Base-by-base conservation (phyloP, 2,113 vertebrate genomes). In the Pagrus major region DNA sequence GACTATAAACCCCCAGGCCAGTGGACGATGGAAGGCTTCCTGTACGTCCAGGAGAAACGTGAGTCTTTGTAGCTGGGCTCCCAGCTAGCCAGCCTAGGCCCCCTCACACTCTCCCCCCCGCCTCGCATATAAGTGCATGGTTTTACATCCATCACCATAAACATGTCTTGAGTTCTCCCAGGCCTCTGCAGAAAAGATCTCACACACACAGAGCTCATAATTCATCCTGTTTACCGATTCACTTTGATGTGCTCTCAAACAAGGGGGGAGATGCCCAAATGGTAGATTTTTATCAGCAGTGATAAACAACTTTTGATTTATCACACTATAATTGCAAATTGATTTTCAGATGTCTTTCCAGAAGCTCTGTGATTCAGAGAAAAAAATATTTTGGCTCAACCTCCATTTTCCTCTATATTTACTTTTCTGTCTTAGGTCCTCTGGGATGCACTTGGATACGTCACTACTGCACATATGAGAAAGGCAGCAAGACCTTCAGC, bases 11-110 rank as follows among this genome's bases (percentile, higher is more conserved):
- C 97, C 0, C 97, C 97, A 0, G 98, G 97, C 88, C 97, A 96
- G 29, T 98, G 97, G 97, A 97, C 97, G 9, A 98, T 99, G 98
- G 98, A 99, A 85, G 98, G 98, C 67, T 99, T 99, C 86, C 96
- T 99, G 37, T 99, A 98, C 0, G 94, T 97, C 60, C 98, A 99
- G 88, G 98, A 99, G 91, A 99, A 99, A 94, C 94, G 98, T 99
- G 92, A 97, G 98, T 97, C 67, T 74, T 66, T 52, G 6, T 20
- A 16, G 20, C 56, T 12, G n/a, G 35, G 27, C 59, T 33, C 29
- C 46, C 16, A 23, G 41, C 78, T 73, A 77, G 6, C 8, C 21
- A 20, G 35, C 67, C 12, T 42, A 14, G 46, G 6, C 25, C 10
- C 33, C 1, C 25, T 23, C 27, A 21, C 46, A 2, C 41, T 7